phyloP scores from a whole-genome alignment of 2,113 vertebrate species.

The Oreochromis niloticus region DNA sequence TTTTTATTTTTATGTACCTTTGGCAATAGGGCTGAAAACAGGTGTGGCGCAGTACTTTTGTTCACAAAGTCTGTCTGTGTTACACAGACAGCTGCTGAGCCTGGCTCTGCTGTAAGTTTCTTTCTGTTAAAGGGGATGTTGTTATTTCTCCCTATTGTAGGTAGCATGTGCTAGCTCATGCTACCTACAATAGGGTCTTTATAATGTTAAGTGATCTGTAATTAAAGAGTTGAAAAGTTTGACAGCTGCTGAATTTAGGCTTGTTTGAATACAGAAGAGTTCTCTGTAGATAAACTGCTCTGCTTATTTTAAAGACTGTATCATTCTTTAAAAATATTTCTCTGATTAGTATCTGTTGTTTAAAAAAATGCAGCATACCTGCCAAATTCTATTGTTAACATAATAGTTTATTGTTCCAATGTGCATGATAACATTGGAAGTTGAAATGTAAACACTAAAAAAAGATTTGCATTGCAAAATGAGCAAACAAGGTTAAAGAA shows the following conservation, averaged over 20 bases:
- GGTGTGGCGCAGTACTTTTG: neutral
- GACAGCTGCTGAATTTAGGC: neutral
- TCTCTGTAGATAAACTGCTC: neutral
- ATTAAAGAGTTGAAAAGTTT: neutral
- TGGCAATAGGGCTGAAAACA: neutral
- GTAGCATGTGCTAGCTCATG: neutral
- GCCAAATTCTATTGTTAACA: neutral
- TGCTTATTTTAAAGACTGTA: neutral
- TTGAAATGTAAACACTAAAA: neutral
- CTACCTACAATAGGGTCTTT: neutral
- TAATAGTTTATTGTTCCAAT: neutral
- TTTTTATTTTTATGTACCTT: no score
- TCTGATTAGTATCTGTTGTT: neutral
- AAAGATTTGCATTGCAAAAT: neutral
- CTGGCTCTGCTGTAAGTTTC: accelerated
- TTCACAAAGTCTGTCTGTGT: neutral
- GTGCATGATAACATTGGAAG: neutral
- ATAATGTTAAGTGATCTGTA: neutral
- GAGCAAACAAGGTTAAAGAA: neutral
- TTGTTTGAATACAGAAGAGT: no score
- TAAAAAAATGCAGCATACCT: neutral
- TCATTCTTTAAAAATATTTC: neutral
- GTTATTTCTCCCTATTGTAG: neutral
- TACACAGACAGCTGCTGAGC: neutral
- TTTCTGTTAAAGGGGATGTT: neutral